Base-by-base conservation (phyloP, 2,888 invertebrate genomes). In the Zygothrica quintamaculata region DNA sequence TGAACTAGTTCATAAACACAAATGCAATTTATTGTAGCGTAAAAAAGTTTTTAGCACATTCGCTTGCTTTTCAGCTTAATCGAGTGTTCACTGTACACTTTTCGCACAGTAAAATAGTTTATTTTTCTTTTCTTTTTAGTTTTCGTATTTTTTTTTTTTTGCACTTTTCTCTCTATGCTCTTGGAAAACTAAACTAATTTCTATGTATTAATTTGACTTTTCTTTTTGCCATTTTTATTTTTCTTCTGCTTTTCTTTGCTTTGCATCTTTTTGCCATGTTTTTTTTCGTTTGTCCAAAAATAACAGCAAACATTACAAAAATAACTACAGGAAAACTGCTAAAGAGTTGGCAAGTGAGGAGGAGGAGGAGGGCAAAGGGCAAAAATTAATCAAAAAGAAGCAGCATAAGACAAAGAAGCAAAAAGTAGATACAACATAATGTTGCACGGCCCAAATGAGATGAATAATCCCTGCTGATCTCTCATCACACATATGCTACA, bases 241-340 rank as follows among this genome's bases (percentile, higher is more conserved):
- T 22, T 22, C 5, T 22, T 22, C 18, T 22, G 5, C 18, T 22
- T 22, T 3, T 3, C 5, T 22, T 22, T n/a, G n/a, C n/a, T n/a
- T n/a, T n/a, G n/a, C n/a, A n/a, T n/a, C 62, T 75, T 85, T 86
- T 84, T 65, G 84, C 77, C 65, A 71, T 61, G 51, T 66, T 79
- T 66, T 80, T n/a, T n/a, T n/a, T n/a, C n/a, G n/a, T n/a, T n/a
- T 64, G 70, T 84, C 84, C 84, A 76, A 80, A 81, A 84, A 86
- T 84, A 81, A 77, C 80, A 65, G 62, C 87, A 81, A 76, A 87
- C 84, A 84, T 76, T 84, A 76, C 87, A 65, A 81, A 84, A 86
- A 81, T 86, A 86, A 69, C 77, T 51, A 59, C 52, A 39, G 33
- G 64, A 64, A 66, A 71, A 81, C 65, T 57, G 70, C 44, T 74